A percentile compares a stretch with the other conserved stretches of the same genome.
These are phyloP conservation scores for Thryonomys swinderianus DNA, from an alignment of 2,113 vertebrate species.

Conservation along the genomic window DNA sequence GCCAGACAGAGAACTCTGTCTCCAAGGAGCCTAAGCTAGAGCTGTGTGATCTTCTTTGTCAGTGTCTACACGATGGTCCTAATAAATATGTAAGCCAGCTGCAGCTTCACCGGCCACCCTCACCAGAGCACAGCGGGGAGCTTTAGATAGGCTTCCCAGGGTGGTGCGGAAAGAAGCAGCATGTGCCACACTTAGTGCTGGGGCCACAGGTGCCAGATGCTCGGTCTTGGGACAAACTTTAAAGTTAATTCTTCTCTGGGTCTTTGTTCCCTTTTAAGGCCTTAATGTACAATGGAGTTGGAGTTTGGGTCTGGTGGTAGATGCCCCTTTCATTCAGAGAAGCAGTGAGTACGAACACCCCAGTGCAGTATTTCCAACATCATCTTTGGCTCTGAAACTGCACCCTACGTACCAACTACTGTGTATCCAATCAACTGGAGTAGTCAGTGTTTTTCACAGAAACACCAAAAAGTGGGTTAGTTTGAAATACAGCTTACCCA, in stretches of 20 bases:
- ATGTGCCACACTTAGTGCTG: not conserved
- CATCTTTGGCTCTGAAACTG: constrained; percentile 5
- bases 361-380: accelerated
- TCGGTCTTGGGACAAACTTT: not conserved
- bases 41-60: not conserved
- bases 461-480: not conserved
- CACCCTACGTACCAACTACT: accelerated
- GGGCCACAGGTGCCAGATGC: not conserved
- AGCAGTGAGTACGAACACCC: not conserved
- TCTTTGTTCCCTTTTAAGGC: not conserved
- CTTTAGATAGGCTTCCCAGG: not conserved
- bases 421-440: not conserved
- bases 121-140: not conserved
- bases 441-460: not conserved
- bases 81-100: not conserved
- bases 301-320: not conserved
- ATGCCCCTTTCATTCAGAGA: not conserved
- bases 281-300: not conserved
- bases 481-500: constrained; percentile 17
- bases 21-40: not conserved
- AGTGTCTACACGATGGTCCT: not conserved
- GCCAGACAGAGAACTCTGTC: not conserved
- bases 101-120: not conserved
- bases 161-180: not conserved
- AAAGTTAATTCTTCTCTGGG: not conserved